These are phyloP conservation scores for Aphodius granarius DNA, from an alignment of 2,888 invertebrate species.

Conservation along the genomic window DNA sequence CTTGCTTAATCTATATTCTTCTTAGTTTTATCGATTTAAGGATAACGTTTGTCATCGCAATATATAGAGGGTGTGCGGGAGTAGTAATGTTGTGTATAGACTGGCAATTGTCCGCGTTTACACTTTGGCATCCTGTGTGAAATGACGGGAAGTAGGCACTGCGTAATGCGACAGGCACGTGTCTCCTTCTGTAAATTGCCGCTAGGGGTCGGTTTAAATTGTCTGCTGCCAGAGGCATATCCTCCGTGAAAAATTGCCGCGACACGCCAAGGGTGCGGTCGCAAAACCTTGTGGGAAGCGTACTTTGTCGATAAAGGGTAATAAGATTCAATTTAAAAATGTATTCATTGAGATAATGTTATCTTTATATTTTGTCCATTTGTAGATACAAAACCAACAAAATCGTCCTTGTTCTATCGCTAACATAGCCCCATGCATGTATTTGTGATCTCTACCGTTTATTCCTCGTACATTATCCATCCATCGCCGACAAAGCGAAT, in stretches of 20 bases:
- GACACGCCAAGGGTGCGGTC: conserved; percentile 10
- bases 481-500: neutral
- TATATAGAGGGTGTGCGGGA: neutral
- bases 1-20: conserved; percentile 1
- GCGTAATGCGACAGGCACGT: conserved; percentile 45
- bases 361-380: too few relatives aligned
- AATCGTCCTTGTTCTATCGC: too few relatives aligned
- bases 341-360: neutral
- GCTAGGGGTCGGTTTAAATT: conserved; percentile 44
- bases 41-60: conserved; percentile 21
- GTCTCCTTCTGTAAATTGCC: conserved; percentile 48
- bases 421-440: conserved; percentile 21
- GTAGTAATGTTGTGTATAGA: neutral
- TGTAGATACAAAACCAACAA: too few relatives aligned
- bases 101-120: neutral
- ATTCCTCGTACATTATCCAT: neutral
- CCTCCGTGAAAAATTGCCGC: conserved; percentile 48
- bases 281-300: neutral
- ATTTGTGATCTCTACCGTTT: conserved; percentile 28
- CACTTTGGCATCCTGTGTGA: conserved; percentile 47
- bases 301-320: neutral
- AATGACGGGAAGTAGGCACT: conserved; percentile 44
- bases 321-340: neutral
- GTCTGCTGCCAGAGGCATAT: conserved; percentile 49
- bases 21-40: conserved; percentile 47